Evolutionary conservation across 1,140 invertebrate species (phyloP), one percentile per base, ranked within the genome.

Genomic region (Spodoptera frugiperda): DNA sequence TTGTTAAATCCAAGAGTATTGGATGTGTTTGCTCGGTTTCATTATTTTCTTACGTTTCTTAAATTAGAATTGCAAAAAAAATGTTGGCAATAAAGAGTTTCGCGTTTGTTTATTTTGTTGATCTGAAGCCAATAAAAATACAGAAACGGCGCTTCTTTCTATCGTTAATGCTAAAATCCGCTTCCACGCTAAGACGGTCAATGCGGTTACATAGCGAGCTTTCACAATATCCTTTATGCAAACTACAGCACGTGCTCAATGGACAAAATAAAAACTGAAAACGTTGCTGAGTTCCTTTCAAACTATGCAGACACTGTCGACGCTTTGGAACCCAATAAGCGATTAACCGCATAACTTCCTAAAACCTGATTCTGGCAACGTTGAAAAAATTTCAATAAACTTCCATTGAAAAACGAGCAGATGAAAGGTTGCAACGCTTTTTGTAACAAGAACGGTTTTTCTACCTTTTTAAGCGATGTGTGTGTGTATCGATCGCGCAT

Each of bases 401-500:
- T 10, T 49, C 14, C 21, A 48, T 49, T 30, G 33, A 2, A 54
- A 46, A 72, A 67, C 10, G 59, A 65, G 17, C 39, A 48, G 9
- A 48, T 25, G 19, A 49, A 25, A 63, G 59, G 46, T 63, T 19
- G 68, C 51, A 53, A 57, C 30, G 51, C 68, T 53, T 55, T 49
- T 55, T 57, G 49, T 49, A 59, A 46, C 53, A 57, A 54, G 51
- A 19, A 73, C 19, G n/a, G 55, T 73, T 73, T 73, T 61, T 73
- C 46, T 55, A 19, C 46, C 17, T 73, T 73, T 73, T 73, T 73
- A 55, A 30, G 15, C 72, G 53, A n/a, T n/a, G 17, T 49, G 65
- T 57, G 65, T 57, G 63, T 68, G 25, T 55, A 71, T 77, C 65
- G 76, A 71, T 77, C 65, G 76, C 59, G 48, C 70, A 51, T 63